Conservation (phyloP, 2,113 vertebrate genomes). For the Sphyrna mokarran region DNA sequence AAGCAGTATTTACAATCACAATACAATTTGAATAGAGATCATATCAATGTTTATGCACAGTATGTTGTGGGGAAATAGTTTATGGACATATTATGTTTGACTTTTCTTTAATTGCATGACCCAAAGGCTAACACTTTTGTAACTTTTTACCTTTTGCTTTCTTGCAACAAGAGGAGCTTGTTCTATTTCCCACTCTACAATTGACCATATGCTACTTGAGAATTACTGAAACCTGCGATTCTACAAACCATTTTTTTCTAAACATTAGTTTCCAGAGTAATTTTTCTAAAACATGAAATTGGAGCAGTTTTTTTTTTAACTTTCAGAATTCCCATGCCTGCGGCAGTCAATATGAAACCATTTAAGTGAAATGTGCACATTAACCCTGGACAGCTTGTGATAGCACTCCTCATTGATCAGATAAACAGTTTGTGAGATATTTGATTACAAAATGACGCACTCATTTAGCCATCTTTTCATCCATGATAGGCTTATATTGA, state of each 20-base stretch:
- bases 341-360: slow-evolving; percentile 66
- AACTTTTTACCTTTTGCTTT: background rate
- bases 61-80: background rate
- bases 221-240: slow-evolving; percentile 6
- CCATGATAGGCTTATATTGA: slow-evolving; percentile 61
- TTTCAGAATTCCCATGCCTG: slow-evolving; percentile 50
- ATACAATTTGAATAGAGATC: background rate
- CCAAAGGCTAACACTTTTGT: background rate
- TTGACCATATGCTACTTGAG: background rate
- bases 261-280: background rate
- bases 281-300: slow-evolving; percentile 51
- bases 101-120: background rate
- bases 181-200: background rate
- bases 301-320: slow-evolving; percentile 44
- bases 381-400: slow-evolving; percentile 70
- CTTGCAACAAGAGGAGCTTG: background rate
- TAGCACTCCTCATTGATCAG: slow-evolving; percentile 76
- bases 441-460: slow-evolving; percentile 59
- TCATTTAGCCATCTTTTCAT: slow-evolving; percentile 61
- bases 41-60: background rate
- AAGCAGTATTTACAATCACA: background rate
- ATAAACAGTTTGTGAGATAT: slow-evolving; percentile 71
- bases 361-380: slow-evolving; percentile 73
- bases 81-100: background rate
- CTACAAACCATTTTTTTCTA: background rate